phyloP scores from a whole-genome alignment of 2,797 vertebrate species.

The Acridotheres tristis region DNA sequence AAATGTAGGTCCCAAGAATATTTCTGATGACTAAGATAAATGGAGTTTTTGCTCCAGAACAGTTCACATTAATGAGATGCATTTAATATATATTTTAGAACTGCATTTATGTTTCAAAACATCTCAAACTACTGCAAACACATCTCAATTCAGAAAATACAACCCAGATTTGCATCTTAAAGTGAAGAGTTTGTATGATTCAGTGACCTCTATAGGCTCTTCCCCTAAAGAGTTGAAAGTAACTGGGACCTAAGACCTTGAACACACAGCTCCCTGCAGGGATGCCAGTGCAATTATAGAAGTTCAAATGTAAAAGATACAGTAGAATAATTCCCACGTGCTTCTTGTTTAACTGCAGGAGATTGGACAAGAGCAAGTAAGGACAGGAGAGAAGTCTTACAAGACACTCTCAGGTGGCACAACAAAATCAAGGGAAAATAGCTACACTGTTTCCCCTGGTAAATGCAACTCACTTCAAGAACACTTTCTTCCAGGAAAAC shows the following conservation, averaged over 20 bases:
- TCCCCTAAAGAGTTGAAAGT: neutral
- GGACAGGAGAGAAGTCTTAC: neutral
- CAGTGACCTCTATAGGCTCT: neutral
- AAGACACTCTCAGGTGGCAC: neutral
- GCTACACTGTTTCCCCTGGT: fast-evolving
- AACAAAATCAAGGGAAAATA: neutral
- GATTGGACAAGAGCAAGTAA: neutral
- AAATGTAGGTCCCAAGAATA: neutral
- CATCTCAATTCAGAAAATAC: neutral
- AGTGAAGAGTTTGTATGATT: neutral
- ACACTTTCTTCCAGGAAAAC: neutral
- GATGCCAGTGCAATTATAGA: neutral
- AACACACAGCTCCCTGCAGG: neutral
- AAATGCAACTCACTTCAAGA: neutral
- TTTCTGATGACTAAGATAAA: neutral
- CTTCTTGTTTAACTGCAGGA: neutral
- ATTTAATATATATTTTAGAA: neutral
- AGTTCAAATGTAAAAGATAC: neutral
- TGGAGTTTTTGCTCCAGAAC: neutral
- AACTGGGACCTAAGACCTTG: neutral
- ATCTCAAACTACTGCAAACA: neutral
- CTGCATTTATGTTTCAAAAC: neutral
- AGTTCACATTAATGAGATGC: neutral
- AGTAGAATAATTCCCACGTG: neutral
- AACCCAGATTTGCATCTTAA: neutral